Evolutionary conservation across 2,888 invertebrate genomes (phyloP), one percentile per base, ranked within the genome.

Genomic region (Platycheirus rosarum): DNA sequence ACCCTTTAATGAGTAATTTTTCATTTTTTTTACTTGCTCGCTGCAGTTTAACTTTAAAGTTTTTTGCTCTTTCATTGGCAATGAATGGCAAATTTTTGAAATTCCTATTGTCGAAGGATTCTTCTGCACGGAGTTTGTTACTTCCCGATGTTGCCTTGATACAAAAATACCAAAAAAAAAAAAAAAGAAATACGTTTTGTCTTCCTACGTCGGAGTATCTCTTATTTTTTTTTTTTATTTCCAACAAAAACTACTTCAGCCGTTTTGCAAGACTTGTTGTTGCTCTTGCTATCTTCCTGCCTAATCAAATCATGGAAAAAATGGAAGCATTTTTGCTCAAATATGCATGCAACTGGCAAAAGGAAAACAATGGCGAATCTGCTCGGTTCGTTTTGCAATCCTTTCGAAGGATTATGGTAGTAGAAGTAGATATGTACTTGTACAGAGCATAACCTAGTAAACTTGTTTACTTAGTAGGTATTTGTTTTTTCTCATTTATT

Each of bases 301-400:
- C 42, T 82, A 77, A 82, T 82, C 71, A 76, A 82, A 82, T 82
- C 73, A 82, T 76, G 35, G 71, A 73, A 63, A 51, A 44, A 65
- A 82, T 76, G 35, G 71, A 73, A 63, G 49, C 49, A 65, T 63
- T 73, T 77, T 32, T 53, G 63, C 51, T 76, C 42, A 71, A 80
- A 40, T 40, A 75, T 44, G 65, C 63, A 57, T 48, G 48, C 53
- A 70, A 42, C 29, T 57, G 37, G 55, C 32, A 69, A 71, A 66
- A 48, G 62, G n/a, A 60, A 76, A 71, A 71, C 76, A 80, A 82
- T 66, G 16, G 76, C 20, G 42, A 53, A 71, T 82, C 76, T 68
- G 37, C 44, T 16, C n/a, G 66, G 29, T 63, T 74, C 70, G 55
- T 76, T 80, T 51, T 35, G 53, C 62, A 73, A 48, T 63, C 48